Conservation (phyloP, 2,888 invertebrate species). For the Patella pellucida region DNA sequence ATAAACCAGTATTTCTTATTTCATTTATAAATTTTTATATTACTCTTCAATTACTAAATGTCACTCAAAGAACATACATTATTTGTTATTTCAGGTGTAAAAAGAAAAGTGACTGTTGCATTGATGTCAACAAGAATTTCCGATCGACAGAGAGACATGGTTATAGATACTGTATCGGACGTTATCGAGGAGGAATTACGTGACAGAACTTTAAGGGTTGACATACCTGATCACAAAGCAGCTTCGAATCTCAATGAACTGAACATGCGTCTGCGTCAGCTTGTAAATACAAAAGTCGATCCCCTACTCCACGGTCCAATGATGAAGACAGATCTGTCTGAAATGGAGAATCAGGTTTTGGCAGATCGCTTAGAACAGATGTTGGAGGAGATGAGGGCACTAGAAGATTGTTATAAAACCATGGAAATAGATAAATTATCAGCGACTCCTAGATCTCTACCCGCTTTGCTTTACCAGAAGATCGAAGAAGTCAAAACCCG, state of each 20-base stretch:
- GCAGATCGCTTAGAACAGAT: constrained; percentile 21
- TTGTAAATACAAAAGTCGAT: constrained; percentile 35
- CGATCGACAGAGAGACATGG: constrained; percentile 30
- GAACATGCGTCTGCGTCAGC: constrained; percentile 24
- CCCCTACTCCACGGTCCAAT: constrained; percentile 33
- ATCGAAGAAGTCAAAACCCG: constrained; percentile 30
- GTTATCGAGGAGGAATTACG: constrained; percentile 28
- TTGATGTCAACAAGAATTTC: constrained; percentile 32
- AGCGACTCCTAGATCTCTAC: constrained; percentile 12
- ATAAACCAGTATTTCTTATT: no score
- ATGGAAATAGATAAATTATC: constrained; percentile 18
- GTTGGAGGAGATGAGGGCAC: constrained; percentile 26
- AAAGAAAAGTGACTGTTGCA: constrained; percentile 29
- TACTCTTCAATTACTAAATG: no score
- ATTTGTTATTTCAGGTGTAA: constrained; percentile 22
- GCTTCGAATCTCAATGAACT: constrained; percentile 24
- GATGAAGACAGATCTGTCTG: constrained; percentile 24
- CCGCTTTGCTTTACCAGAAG: constrained; percentile 29
- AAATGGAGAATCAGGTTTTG: constrained; percentile 22
- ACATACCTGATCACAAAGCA: constrained; percentile 28
- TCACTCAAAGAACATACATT: not conserved
- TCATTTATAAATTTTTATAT: no score
- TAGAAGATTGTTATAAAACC: constrained; percentile 28
- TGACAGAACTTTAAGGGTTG: constrained; percentile 23
- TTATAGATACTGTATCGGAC: constrained; percentile 23